Conservation (phyloP, 1,140 invertebrate genomes). For the Antheraea pernyi region DNA sequence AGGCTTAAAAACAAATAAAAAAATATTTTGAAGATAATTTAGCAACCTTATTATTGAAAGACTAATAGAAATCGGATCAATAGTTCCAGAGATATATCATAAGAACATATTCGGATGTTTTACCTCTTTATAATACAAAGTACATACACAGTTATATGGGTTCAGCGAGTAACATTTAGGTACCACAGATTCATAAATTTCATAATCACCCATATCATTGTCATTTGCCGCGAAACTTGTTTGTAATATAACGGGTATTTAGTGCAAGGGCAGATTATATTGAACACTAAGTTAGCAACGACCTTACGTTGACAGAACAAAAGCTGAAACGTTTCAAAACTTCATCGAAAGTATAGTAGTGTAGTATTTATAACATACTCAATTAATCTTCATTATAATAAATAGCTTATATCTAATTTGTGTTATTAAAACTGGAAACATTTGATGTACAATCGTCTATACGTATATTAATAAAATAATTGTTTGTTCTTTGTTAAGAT, state of each 20-base stretch:
- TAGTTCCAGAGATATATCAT: too few species aligned
- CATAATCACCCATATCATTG: conserved; percentile 25
- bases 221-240: conserved; percentile 32
- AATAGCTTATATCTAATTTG: background rate
- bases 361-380: background rate
- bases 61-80: too few species aligned
- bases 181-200: conserved; percentile 22
- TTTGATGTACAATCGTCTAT: too few species aligned
- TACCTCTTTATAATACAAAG: too few species aligned
- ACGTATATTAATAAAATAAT: too few species aligned
- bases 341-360: conserved; percentile 9
- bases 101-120: too few species aligned
- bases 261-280: conserved; percentile 31
- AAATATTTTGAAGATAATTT: too few species aligned
- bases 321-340: conserved; percentile 6
- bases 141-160: background rate
- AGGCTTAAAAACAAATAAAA: too few species aligned
- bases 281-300: conserved; percentile 6
- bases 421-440: too few species aligned
- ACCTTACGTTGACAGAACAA: conserved; percentile 28
- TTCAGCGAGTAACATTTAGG: background rate
- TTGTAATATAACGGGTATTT: conserved; percentile 25
- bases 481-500: too few species aligned
- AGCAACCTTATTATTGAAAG: too few species aligned
- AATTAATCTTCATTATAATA: background rate